These are phyloP conservation scores for Willisornis vidua DNA, from an alignment of 2,113 vertebrate species.

Conservation along the genomic window DNA sequence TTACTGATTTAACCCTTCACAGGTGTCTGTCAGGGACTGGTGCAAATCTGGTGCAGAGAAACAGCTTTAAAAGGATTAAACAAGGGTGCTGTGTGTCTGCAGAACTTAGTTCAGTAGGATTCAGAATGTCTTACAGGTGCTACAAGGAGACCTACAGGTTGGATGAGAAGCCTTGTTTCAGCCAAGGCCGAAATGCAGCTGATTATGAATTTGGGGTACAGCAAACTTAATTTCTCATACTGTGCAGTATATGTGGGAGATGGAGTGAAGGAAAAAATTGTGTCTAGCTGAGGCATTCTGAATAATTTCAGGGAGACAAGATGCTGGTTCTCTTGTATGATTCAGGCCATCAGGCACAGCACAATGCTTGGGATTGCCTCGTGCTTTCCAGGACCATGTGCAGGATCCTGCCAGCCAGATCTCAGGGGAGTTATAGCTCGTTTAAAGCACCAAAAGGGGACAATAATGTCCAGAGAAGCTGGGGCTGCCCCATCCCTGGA, in stretches of 20 bases:
- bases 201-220: neutral
- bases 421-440: neutral
- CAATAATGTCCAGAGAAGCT: neutral
- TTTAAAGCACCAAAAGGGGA: neutral
- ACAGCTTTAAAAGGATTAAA: neutral
- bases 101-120: neutral
- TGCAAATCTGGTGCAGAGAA: neutral
- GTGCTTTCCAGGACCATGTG: rapidly evolving
- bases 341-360: neutral
- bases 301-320: neutral
- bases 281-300: neutral
- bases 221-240: neutral
- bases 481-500: neutral
- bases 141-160: neutral
- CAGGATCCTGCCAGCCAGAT: neutral
- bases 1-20: conserved; percentile 63
- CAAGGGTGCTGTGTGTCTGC: neutral
- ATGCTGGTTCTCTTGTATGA: neutral
- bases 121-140: neutral
- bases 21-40: neutral
- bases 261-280: neutral
- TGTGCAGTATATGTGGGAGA: neutral
- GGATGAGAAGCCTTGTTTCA: neutral
- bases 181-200: neutral
- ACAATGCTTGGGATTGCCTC: neutral